Evolutionary conservation across 2,797 vertebrate species (phyloP).

Genomic region (Lithobates sylvaticus): DNA sequence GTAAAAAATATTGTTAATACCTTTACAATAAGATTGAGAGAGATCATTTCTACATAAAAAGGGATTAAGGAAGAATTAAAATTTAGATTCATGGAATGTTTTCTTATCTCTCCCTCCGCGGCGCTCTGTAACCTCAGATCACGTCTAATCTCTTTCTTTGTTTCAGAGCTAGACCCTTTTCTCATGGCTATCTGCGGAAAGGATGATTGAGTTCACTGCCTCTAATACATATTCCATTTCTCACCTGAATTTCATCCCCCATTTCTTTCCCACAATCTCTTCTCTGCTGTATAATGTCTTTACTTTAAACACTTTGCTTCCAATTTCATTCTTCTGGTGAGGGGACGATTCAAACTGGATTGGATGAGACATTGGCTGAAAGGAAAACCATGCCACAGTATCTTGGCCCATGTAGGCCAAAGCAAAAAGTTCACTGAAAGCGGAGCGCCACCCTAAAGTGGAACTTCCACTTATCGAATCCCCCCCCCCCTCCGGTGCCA

Average conservation of each 20-base stretch:
- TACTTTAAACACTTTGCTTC: too few relatives aligned
- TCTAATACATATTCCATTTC: conserved; percentile 15
- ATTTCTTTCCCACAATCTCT: neutral
- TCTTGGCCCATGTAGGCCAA: too few relatives aligned
- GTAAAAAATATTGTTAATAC: conserved; percentile 41
- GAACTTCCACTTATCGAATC: too few relatives aligned
- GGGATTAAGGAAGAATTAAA: conserved; percentile 11
- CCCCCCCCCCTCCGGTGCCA: too few relatives aligned
- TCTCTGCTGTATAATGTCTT: too few relatives aligned
- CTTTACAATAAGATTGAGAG: neutral
- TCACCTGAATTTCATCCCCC: neutral
- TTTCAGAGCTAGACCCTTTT: neutral
- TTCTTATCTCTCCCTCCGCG: neutral
- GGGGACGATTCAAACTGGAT: too few relatives aligned
- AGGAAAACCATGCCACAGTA: too few relatives aligned
- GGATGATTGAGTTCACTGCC: neutral
- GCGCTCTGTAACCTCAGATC: neutral
- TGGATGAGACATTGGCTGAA: too few relatives aligned
- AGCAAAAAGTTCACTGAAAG: too few relatives aligned
- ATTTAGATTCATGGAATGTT: neutral
- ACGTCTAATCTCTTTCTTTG: conserved; percentile 1
- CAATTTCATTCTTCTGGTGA: too few relatives aligned
- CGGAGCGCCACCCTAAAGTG: too few relatives aligned
- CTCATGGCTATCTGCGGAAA: neutral
- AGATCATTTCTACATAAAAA: neutral